phyloP scores from a whole-genome alignment of 1,140 invertebrate species.

The Orchesella cincta region DNA sequence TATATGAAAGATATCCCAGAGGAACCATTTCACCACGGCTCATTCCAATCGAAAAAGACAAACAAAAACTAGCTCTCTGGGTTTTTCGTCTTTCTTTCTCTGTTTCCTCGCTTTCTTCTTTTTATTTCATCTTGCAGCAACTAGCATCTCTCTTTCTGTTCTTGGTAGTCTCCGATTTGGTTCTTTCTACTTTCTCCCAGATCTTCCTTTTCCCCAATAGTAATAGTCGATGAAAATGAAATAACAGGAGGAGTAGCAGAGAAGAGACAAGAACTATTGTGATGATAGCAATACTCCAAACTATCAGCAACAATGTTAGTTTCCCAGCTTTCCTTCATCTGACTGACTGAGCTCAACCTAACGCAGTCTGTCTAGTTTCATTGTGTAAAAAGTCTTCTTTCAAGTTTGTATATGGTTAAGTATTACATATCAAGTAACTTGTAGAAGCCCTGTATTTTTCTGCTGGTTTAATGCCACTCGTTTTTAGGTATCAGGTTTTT shows the following conservation, averaged over 20 bases:
- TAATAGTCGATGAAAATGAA: neutral
- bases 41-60: constrained; percentile 21
- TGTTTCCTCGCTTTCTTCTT: neutral
- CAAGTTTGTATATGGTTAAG: too few relatives aligned
- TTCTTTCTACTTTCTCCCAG: neutral
- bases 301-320: too few relatives aligned
- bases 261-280: neutral
- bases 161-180: neutral
- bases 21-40: constrained; percentile 16
- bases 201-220: too few relatives aligned
- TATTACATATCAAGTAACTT: too few relatives aligned
- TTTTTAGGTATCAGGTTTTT: too few relatives aligned
- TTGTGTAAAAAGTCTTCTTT: too few relatives aligned
- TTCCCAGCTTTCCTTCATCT: too few relatives aligned
- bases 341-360: too few relatives aligned
- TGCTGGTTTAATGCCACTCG: too few relatives aligned
- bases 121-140: neutral
- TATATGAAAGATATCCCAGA: constrained; percentile 1
- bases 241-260: neutral
- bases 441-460: too few relatives aligned
- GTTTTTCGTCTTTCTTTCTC: neutral
- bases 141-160: neutral
- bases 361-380: too few relatives aligned
- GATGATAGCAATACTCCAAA: too few relatives aligned
- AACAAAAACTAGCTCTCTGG: neutral